Evolutionary conservation across 2,797 vertebrate species (phyloP), one percentile per base, ranked within the genome.

Genomic region (Vireo griseus): DNA sequence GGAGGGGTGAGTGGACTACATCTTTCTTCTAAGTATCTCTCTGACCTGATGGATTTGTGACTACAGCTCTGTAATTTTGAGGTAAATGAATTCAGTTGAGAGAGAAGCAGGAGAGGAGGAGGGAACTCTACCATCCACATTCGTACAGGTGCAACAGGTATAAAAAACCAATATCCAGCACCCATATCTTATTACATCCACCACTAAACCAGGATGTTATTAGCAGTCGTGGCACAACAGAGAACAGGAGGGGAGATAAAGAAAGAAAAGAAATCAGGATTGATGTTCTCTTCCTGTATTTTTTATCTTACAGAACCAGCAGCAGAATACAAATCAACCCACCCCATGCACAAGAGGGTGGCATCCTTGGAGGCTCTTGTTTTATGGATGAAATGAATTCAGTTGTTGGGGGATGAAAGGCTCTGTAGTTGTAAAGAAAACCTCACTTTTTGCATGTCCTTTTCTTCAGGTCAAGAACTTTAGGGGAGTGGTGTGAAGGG

Each of bases 211-310:
- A 88, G 93, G 80, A 78, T 79, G 71, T 61, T 92, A 95, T 97
- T 97, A 96, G 88, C 82, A 96, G 94, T 96, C 54, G 0, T 87
- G 78, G 92, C 91, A 88, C 93, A 95, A 88, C 85, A 85, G 91
- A 88, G 86, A 88, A 93, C 7, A 12, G 90, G 93, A 91, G 88
- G 42, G 73, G 42, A 94, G 95, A 94, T 92, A 95, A 96, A 95
- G 89, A 61, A 92, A 86, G 83, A 42, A 74, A 85, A 92, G 73
- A 78, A 80, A 92, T 82, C 88, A 90, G 94, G 93, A 96, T 92
- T 95, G 92, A 97, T 96, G 91, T 92, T 94, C 90, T 92, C 55
- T 90, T 93, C 91, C 91, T 95, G 90, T 95, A 84, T 95, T 96
- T 95, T 93, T 95, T 97, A 95, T 96, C 94, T 94, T 93, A 83